Base-by-base conservation (phyloP, 2,113 vertebrate species). In the Nematolebias whitei region DNA sequence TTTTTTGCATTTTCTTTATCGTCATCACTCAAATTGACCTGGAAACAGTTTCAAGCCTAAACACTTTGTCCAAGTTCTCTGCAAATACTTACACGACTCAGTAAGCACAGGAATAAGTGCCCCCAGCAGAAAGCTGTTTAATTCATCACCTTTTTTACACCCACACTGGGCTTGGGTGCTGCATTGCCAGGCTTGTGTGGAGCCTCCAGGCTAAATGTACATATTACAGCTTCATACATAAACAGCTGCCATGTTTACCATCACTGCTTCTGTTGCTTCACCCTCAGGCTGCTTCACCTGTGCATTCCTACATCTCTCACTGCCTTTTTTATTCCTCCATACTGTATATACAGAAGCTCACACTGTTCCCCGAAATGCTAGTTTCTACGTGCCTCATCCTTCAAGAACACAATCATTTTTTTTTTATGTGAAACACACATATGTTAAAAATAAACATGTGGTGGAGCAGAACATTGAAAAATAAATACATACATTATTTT, bases 361-460 rank as follows among this genome's bases (percentile, higher is more conserved):
- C 43, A 26, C 41, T 20, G 22, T 26, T 19, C 35, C 19, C 14
- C 48, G 56, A 43, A 45, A 71, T 66, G 43, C 64, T 52, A 43
- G 35, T 63, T 67, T 73, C 49, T 54, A 48, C 65, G 78, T 65
- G 68, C 39, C 68, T 76, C 63, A 45, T 80, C 65, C 70, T 76
- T 63, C 24, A 56, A 4, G 55, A 76, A 62, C 73, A 65, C 16
- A 62, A 71, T 73, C 5, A 71, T 78, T 83, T 68, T 80, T 74
- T 68, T 74, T 78, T 68, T 73, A 74, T 69, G 68, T 63, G 71
- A 69, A 70, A 74, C 54, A 20, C 35, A 13, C 38, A 50, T 16
- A 53, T 68, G 29, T 38, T 40, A 6, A 80, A 64, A 75, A 80
- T 70, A 78, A 61, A 39, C 26, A 48, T n/a, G 9, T 15, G 61